Base-by-base conservation (phyloP, 2,113 vertebrate genomes). In the Tetrao urogallus region DNA sequence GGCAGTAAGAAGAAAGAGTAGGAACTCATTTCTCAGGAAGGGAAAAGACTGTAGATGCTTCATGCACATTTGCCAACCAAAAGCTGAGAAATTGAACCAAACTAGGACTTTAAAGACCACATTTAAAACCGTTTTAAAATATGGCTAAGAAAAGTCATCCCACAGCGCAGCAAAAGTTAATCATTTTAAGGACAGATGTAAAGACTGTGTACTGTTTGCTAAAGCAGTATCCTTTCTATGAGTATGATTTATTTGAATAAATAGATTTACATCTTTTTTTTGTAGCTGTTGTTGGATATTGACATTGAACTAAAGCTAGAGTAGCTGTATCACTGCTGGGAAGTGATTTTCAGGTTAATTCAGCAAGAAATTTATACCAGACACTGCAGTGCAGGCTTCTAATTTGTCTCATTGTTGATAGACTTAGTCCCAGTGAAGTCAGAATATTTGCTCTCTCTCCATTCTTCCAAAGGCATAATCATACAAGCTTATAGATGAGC, bases 261-360 rank as follows among this genome's bases (percentile, higher is more conserved):
- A 34, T 7, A 42, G 61, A 78, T 81, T 56, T 64, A 85, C 75
- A 72, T 14, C 1, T 19, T 6, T 84, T 54, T 74, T 17, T 38
- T 3, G 24, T 50, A 24, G 21, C 14, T 27, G 25, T 54, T 72
- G 28, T 45, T 82, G 32, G 25, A 64, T 84, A 67, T 8, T 48
- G 27, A 86, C 86, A 45, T 2, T 2, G 61, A 87, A 71, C 5
- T 48, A 72, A 87, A 88, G 36, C 75, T 20, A 73, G 24, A 88
- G 19, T 13, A 82, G 34, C 10, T 64, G 34, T 19, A 60, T 11
- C 28, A 32, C 24, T 60, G 34, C 14, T 0, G 0, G 63, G 43
- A 90, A 85, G 72, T 7, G 1, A 1, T 82, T 65, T 72, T 75
- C 52, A 56, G n/a, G 10, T n/a, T 30, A 84, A 78, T 28, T 30